Conservation (phyloP, 2,797 vertebrate genomes). For the Neopelma chrysocephalum region DNA sequence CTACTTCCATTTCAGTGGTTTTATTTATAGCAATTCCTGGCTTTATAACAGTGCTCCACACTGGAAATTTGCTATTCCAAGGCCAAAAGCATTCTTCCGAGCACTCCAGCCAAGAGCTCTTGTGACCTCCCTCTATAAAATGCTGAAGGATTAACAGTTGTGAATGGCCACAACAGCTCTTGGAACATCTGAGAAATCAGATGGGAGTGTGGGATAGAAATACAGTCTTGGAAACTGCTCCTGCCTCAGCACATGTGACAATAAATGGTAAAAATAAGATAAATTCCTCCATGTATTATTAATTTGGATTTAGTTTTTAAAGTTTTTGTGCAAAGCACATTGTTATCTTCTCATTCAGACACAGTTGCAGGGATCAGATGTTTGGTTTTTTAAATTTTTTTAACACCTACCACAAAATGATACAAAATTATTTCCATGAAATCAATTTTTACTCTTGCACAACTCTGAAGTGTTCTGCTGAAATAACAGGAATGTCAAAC, state of each 20-base stretch:
- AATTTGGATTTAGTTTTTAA: not conserved
- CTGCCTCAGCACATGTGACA: not conserved
- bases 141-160: conserved; percentile 19
- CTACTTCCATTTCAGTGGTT: conserved; percentile 29
- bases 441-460: not conserved
- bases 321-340: not conserved
- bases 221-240: not conserved
- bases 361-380: not conserved
- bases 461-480: not conserved
- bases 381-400: not conserved
- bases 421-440: not conserved
- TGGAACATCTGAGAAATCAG: not conserved
- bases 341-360: not conserved
- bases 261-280: not conserved
- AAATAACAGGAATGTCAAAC: not conserved
- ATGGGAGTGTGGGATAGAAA: not conserved
- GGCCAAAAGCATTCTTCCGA: conserved; percentile 31
- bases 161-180: conserved; percentile 13
- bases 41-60: conserved; percentile 29
- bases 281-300: not conserved
- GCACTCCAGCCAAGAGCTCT: conserved; percentile 39
- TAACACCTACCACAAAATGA: not conserved
- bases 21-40: conserved; percentile 58
- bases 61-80: conserved; percentile 59
- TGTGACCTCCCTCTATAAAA: conserved; percentile 50